Conservation (phyloP, 2,888 invertebrate genomes). For the Ormyrus pomaceus region DNA sequence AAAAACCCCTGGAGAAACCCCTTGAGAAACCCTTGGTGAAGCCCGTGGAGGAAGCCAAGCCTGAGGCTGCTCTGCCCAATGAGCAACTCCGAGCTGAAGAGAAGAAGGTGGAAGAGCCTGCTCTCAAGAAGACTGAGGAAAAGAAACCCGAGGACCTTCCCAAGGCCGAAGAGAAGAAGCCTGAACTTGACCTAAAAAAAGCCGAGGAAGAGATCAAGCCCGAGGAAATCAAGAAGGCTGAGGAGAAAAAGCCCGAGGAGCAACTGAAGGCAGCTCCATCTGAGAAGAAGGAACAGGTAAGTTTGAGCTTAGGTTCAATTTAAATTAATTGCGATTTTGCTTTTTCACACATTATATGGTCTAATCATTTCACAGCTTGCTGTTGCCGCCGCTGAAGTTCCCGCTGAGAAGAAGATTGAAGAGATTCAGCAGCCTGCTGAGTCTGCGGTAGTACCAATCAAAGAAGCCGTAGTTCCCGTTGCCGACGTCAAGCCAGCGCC, state of each 20-base stretch:
- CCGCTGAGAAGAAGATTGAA: conserved; percentile 18
- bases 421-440: conserved; percentile 40
- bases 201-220: conserved; percentile 36
- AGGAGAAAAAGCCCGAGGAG: conserved; percentile 58
- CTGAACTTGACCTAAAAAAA: conserved; percentile 12
- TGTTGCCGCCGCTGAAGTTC: neutral
- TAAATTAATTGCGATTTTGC: neutral
- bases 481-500: conserved; percentile 18
- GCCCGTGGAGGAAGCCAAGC: conserved; percentile 50
- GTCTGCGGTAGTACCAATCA: conserved; percentile 4
- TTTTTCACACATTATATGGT: too few species aligned
- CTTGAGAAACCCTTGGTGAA: conserved; percentile 46
- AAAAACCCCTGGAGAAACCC: conserved; percentile 28
- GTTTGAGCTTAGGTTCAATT: neutral
- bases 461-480: conserved; percentile 18
- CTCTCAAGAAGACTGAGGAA: conserved; percentile 53
- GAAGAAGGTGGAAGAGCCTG: conserved; percentile 58
- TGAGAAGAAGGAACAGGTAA: conserved; percentile 41
- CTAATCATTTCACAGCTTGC: conserved; percentile 14
- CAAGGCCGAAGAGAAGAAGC: conserved; percentile 48
- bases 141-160: conserved; percentile 8
- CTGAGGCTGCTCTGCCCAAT: conserved; percentile 36
- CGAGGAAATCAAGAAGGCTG: conserved; percentile 15
- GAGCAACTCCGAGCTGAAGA: conserved; percentile 49
- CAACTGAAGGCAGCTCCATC: conserved; percentile 41